Conservation (phyloP, 1,140 invertebrate species). For the Myzus persicae region DNA sequence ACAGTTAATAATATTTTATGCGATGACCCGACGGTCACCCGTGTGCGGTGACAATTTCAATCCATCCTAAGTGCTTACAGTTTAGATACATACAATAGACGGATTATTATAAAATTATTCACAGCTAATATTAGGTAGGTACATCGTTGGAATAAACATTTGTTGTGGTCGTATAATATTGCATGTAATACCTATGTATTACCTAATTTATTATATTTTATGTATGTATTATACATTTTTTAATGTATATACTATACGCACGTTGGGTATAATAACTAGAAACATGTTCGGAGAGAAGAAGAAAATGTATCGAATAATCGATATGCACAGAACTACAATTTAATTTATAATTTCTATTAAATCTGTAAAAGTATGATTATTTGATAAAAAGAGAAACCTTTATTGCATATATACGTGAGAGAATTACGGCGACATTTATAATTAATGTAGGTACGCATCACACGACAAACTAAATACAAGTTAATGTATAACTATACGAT, state of each 20-base stretch:
- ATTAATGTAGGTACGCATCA: background rate
- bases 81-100: too few species aligned
- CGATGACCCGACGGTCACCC: too few species aligned
- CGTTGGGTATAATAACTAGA: background rate
- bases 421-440: background rate
- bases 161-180: too few species aligned
- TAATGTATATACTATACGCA: too few species aligned
- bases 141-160: too few species aligned
- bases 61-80: too few species aligned
- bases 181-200: too few species aligned
- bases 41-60: too few species aligned
- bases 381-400: background rate
- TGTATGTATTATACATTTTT: too few species aligned
- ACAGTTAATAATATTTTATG: too few species aligned
- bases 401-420: background rate
- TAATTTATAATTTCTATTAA: background rate
- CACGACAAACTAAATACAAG: background rate
- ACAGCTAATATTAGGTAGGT: too few species aligned
- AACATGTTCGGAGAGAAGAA: background rate
- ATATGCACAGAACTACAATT: background rate
- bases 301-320: background rate
- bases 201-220: background rate
- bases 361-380: background rate
- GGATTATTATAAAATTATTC: too few species aligned
- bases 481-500: background rate